Base-by-base conservation (phyloP, 1,140 invertebrate genomes). In the Halictus rubicundus region DNA sequence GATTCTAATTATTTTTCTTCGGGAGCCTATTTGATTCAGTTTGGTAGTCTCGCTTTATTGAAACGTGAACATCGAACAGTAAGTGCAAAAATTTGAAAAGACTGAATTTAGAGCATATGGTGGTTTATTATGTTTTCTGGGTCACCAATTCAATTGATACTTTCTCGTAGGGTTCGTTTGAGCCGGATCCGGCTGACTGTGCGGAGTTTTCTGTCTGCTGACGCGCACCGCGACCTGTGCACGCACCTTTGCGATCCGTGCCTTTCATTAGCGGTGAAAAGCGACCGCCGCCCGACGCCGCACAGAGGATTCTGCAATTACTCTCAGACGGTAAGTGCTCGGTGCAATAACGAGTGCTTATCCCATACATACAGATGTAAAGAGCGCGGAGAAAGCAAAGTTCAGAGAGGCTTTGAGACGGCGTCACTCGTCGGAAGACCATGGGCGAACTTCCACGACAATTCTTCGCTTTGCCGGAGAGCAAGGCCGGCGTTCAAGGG, bases 211-310 rank as follows among this genome's bases (percentile, higher is more conserved):
- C 75, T 69, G 21, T 19, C 8, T 9, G 23, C 21, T 46, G n/a
- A n/a, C 21, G 52, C 64, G 37, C 19, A 27, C 57, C 21, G 19
- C 32, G 14, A 1, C 0, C 54, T 23, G 49, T 23, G 39, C 78
- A 68, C 78, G 74, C 63, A 82, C 63, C 76, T 76, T 69, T 72
- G 37, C 59, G 59, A 65, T 65, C 61, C 61, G 39, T 32, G 71
- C 80, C 83, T 86, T 86, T 86, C 84, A 86, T 86, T 82, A 86
- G 23, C 63, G 32, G 61, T 74, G 68, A 82, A 85, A 85, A 85
- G 75, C 83, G 76, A 73, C 77, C 80, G 69, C 39, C 68, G 66
- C 46, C 64, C 42, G 37, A 54, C 39, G 42, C 49, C 27, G 42
- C 65, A 69, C 39, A 76, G 83, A 77, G 37, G 46, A 63, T 68